Conservation (phyloP, 2,113 vertebrate species). For the Lepidothrix coronata region DNA sequence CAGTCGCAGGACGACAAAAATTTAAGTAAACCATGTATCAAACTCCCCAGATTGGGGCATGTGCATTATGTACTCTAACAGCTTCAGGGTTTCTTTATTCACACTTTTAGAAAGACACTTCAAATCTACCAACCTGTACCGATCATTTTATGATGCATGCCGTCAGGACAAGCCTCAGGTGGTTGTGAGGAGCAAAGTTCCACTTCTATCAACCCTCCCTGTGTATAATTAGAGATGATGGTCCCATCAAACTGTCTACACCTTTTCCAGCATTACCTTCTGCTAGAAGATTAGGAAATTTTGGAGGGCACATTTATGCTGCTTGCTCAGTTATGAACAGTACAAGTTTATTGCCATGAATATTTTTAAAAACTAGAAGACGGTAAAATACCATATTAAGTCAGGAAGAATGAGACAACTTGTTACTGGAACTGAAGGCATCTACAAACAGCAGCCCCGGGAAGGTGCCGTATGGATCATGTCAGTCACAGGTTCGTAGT, state of each 20-base stretch:
- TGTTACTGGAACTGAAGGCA: neutral
- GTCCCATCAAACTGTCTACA: neutral
- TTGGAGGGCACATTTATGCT: neutral
- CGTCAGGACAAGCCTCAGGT: neutral
- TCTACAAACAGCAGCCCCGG: fast-evolving
- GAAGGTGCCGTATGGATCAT: fast-evolving
- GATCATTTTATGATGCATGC: neutral
- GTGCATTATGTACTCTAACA: neutral
- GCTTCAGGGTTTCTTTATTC: neutral
- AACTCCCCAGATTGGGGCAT: neutral
- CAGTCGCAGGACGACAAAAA: fast-evolving
- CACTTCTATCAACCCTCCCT: neutral
- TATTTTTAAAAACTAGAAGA: neutral
- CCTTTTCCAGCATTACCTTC: neutral
- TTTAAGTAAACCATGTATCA: fast-evolving
- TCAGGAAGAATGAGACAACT: neutral
- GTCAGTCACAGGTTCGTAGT: fast-evolving
- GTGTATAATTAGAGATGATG: neutral
- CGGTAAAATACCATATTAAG: fast-evolving
- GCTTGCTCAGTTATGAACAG: neutral
- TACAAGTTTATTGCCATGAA: neutral
- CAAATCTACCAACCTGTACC: neutral
- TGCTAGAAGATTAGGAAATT: neutral
- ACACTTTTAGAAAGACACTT: neutral
- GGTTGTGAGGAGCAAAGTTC: neutral